A percentile compares a stretch with the other conserved stretches of the same genome.
These are phyloP conservation scores for Silurus glanis DNA, from an alignment of 2,113 vertebrate genomes.

Conservation along the genomic window DNA sequence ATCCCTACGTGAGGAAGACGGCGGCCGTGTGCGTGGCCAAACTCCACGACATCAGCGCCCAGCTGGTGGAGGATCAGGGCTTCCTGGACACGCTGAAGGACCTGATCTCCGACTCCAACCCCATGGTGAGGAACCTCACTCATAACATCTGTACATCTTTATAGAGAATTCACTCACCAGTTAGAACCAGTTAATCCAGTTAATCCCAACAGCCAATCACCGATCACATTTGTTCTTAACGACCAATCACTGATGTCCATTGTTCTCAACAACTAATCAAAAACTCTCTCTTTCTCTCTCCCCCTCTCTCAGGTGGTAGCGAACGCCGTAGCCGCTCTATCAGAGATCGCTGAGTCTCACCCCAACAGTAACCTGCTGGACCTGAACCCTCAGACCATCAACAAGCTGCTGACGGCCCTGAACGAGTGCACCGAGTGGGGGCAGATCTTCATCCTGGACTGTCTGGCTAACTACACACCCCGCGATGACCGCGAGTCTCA, in stretches of 20 bases:
- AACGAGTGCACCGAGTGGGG: conserved; percentile 99
- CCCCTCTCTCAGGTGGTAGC: conserved; percentile 84
- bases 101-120: conserved; percentile 97
- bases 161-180: too few relatives aligned
- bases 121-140: conserved; percentile 80
- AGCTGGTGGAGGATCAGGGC: conserved; percentile 96
- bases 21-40: conserved; percentile 96
- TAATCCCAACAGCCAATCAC: too few relatives aligned
- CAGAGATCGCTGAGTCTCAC: conserved; percentile 95
- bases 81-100: conserved; percentile 97
- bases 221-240: too few relatives aligned
- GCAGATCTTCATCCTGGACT: conserved; percentile 98
- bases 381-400: conserved; percentile 97
- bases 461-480: conserved; percentile 94
- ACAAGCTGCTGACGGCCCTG: conserved; percentile 94
- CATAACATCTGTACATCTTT: background rate
- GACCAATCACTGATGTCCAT: too few relatives aligned
- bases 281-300: background rate
- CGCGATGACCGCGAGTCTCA: conserved; percentile 97
- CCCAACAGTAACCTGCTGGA: conserved; percentile 96
- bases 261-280: too few relatives aligned
- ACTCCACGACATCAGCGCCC: conserved; percentile 95
- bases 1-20: conserved; percentile 95
- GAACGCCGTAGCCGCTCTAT: conserved; percentile 93
- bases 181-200: too few relatives aligned